Evolutionary conservation across 2,888 invertebrate genomes (phyloP), one percentile per base, ranked within the genome.

Genomic region (Mythimna loreyi): DNA sequence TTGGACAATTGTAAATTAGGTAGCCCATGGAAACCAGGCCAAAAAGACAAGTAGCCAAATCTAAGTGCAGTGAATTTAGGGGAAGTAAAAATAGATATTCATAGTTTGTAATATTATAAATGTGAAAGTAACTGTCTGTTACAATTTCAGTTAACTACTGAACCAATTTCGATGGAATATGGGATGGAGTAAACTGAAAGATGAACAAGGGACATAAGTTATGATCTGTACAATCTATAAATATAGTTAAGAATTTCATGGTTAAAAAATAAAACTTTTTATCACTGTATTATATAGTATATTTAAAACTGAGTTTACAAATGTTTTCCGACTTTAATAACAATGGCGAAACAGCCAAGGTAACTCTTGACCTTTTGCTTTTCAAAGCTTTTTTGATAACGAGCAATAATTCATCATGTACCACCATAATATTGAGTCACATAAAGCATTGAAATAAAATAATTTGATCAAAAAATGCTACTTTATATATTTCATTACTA

Each of bases 231-330:
- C 45, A 56, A 47, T 63, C 53, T 63, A 43, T 60, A 36, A 63
- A 53, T n/a, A n/a, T n/a, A n/a, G 25, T 30, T 23, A 23, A 23
- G 11, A 36, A 63, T 52, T 45, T 11, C 33, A n/a, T n/a, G 6
- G 28, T 19, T 66, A 40, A 66, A 80, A n/a, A 87, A 86, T 87
- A 86, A 91, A 91, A 92, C 84, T 78, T 85, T 78, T 72, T 66
- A 74, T 82, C 89, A 90, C 91, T 91, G 92, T 91, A 93, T 93
- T 92, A 94, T 91, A 95, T 93, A 93, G 89, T 96, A 94, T 95
- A 95, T 94, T 96, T 93, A 92, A 95, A 95, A 94, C 92, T 93
- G 94, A 94, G 92, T 96, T 84, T 96, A 96, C 95, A 96, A 94
- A 94, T 92, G 90, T 93, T 91, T 86, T 90, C 87, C 78, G 89